These are phyloP conservation scores for Cuniculus paca DNA, from an alignment of 2,797 vertebrate genomes.

Conservation along the genomic window DNA sequence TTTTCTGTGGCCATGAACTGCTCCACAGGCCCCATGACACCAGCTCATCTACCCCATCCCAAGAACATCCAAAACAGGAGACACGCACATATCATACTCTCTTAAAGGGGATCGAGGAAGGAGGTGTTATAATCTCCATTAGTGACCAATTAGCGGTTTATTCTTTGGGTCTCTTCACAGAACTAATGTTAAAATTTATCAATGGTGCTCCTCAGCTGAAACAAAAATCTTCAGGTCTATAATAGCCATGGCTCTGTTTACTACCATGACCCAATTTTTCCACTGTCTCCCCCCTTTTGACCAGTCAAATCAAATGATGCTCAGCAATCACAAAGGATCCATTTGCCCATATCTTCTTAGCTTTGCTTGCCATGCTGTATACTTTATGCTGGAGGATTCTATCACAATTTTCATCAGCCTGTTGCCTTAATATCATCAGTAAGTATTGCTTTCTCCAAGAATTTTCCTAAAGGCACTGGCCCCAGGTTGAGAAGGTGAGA, in stretches of 20 bases:
- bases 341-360: too few relatives aligned
- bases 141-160: not conserved
- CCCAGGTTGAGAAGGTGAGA: too few relatives aligned
- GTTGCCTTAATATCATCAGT: not conserved
- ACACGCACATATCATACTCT: not conserved
- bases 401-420: rapidly evolving
- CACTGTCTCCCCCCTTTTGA: not conserved
- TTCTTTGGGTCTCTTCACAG: not conserved
- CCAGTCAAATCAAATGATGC: not conserved
- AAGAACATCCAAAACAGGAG: not conserved
- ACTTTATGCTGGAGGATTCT: not conserved
- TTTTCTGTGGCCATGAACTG: not conserved
- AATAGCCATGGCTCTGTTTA: not conserved
- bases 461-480: rapidly evolving
- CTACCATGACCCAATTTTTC: rapidly evolving
- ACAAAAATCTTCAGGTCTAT: not conserved
- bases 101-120: not conserved
- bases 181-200: not conserved
- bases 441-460: not conserved
- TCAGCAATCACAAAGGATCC: not conserved
- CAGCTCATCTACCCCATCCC: too few relatives aligned
- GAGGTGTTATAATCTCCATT: rapidly evolving
- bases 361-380: not conserved
- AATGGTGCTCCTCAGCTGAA: not conserved
- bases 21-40: not conserved